phyloP scores from a whole-genome alignment of 2,797 vertebrate species.

The Ataeniobius toweri region DNA sequence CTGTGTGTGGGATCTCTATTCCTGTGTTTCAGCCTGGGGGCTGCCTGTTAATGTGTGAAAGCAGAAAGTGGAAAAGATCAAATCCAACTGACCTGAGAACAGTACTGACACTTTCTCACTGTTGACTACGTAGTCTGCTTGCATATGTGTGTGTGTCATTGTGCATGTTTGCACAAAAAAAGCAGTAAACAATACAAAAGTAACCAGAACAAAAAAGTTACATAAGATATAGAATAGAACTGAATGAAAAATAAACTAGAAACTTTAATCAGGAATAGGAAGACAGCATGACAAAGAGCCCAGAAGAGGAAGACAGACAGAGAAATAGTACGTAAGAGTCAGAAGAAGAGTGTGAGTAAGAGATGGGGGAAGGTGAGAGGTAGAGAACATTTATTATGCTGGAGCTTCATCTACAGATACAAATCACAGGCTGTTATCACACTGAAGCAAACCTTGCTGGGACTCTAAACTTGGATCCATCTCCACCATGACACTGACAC shows the following conservation, averaged over 20 bases:
- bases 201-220: slow-evolving; percentile 12
- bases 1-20: slow-evolving; percentile 6
- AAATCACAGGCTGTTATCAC: slow-evolving; percentile 80
- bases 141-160: slow-evolving; percentile 21
- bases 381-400: slow-evolving; percentile 69
- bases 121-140: slow-evolving; percentile 43
- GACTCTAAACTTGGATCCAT: slow-evolving; percentile 84
- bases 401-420: slow-evolving; percentile 74
- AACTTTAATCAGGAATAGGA: slow-evolving; percentile 26
- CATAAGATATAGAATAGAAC: not conserved
- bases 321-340: slow-evolving; percentile 45
- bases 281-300: slow-evolving; percentile 37
- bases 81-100: slow-evolving; percentile 76
- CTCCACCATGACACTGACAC: slow-evolving; percentile 55
- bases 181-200: slow-evolving; percentile 10
- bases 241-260: slow-evolving; percentile 19
- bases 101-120: slow-evolving; percentile 73
- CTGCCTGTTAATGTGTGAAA: slow-evolving; percentile 73
- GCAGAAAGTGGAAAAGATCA: slow-evolving; percentile 77
- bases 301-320: slow-evolving; percentile 40
- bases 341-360: slow-evolving; percentile 43
- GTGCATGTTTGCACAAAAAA: slow-evolving; percentile 8
- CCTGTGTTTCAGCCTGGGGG: slow-evolving; percentile 61
- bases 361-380: slow-evolving; percentile 64
- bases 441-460: slow-evolving; percentile 80